Evolutionary conservation across 2,113 vertebrate species (phyloP).

Genomic region (Gadus macrocephalus): DNA sequence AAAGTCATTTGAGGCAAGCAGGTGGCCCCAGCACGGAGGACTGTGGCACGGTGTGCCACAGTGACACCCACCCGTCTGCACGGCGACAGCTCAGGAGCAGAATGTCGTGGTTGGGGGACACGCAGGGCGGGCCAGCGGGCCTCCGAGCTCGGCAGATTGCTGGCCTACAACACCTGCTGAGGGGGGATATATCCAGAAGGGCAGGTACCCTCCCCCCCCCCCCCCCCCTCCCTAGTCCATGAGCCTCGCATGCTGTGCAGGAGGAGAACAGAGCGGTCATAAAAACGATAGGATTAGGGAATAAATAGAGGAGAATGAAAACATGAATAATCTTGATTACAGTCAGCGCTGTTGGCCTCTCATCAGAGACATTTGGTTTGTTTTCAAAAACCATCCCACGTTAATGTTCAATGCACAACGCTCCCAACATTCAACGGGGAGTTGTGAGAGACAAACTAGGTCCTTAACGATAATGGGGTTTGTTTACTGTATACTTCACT

Average conservation of each 20-base stretch:
- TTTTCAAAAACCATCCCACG: too few relatives aligned
- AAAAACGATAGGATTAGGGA: neutral
- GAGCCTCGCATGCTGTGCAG: conserved; percentile 32
- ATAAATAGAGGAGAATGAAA: conserved; percentile 22
- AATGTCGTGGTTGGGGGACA: conserved; percentile 50
- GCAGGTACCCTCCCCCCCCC: conserved; percentile 31
- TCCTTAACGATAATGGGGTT: too few relatives aligned
- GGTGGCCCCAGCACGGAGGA: neutral
- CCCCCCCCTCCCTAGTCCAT: conserved; percentile 17
- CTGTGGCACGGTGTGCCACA: neutral
- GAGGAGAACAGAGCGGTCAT: neutral
- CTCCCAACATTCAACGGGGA: too few relatives aligned
- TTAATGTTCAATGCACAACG: too few relatives aligned
- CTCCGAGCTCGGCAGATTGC: conserved; percentile 62
- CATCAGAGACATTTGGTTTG: neutral
- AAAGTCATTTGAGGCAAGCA: too few relatives aligned
- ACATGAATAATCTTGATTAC: conserved; percentile 24
- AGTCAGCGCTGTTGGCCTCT: conserved; percentile 43
- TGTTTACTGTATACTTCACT: neutral
- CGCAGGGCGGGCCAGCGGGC: conserved; percentile 55
- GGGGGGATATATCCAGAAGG: conserved; percentile 57
- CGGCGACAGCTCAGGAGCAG: conserved; percentile 64
- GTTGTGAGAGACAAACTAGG: too few relatives aligned
- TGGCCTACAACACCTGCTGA: conserved; percentile 49
- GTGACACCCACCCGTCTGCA: conserved; percentile 1